Evolutionary conservation across 2,888 invertebrate species (phyloP), one percentile per base, ranked within the genome.

Genomic region (Lymantria dispar): DNA sequence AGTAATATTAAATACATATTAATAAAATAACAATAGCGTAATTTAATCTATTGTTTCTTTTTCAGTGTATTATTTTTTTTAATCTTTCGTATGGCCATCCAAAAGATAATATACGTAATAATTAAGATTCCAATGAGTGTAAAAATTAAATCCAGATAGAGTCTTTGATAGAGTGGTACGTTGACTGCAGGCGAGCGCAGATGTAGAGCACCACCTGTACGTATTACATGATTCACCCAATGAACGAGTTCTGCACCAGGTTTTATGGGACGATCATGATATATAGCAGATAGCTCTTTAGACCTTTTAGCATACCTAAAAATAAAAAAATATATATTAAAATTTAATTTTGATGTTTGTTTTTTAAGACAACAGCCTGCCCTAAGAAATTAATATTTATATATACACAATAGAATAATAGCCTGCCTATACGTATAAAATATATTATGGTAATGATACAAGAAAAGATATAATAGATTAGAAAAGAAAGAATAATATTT

Each of bases 151-250:
- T 51, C 51, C 36, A 51, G 8, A 36, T 47, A 51, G 15, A 51
- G 39, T 14, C 39, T 31, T 39, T 51, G 51, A 9, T 51, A 51
- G 3, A 51, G 13, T 5, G 46, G 51, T 0, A 51, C 43, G 12
- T 43, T n/a, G 8, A 40, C 5, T 3, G 47, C 47, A 13, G 51
- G 47, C 7, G 51, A 51, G 9, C 43, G 31, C 8, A 51, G n/a
- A 40, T 51, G 51, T 12, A 22, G 36, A 7, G 51, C 51, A 0
- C 51, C 51, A 8, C 56, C 15, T 0, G 80, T 81, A 30, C 57
- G 53, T 3, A 74, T 60, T 13, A 78, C 80, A 52, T 83, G 78
- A 40, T 76, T 73, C 9, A 78, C 72, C 80, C 81, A 82, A 56
- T 77, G 72, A 0, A 74, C 72, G 33, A 81, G 39, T 55, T 74